Evolutionary conservation across 1,140 invertebrate species (phyloP), one percentile per base, ranked within the genome.

Genomic region (Ridgeia piscesae): DNA sequence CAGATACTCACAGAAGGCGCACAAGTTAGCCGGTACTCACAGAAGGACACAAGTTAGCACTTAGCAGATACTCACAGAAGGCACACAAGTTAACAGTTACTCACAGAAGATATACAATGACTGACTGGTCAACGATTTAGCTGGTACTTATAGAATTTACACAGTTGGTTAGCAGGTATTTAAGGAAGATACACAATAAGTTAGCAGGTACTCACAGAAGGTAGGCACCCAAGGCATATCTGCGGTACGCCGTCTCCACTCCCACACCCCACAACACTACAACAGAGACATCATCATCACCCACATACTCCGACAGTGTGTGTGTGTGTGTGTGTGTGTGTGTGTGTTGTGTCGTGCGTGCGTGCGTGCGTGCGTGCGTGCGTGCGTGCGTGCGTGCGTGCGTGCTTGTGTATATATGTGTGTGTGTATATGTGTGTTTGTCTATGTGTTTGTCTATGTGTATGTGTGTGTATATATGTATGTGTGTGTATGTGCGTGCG

Each of bases 21-120:
- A n/a, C n/a, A n/a, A 92, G 27, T 31, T 42, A 34, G 50, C 31
- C 4, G 34, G 33, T 9, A 50, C 94, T 93, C 93, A 94, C 94
- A 93, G 89, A 35, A 94, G 92, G 91, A n/a, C n/a, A n/a, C n/a
- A n/a, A n/a, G n/a, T n/a, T n/a, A n/a, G n/a, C n/a, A 92, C 9
- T 31, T 42, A 34, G 50, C 31, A 17, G 34, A 34, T 9, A 50
- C 94, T 93, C 93, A 94, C 94, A 93, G 89, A 35, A 94, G 92
- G 91, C 94, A 94, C n/a, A n/a, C n/a, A n/a, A 92, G 27, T 31
- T 42, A 34, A 35, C 31, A 17, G 34, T 31, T 9, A 50, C 94
- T 93, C 93, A 94, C 94, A 93, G 89, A 35, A 94, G 92, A 91
- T 94, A 94, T n/a, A n/a, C n/a, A n/a, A n/a, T n/a, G n/a, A n/a